Base-by-base conservation (phyloP, 2,113 vertebrate genomes). In the Percopsis transmontana region DNA sequence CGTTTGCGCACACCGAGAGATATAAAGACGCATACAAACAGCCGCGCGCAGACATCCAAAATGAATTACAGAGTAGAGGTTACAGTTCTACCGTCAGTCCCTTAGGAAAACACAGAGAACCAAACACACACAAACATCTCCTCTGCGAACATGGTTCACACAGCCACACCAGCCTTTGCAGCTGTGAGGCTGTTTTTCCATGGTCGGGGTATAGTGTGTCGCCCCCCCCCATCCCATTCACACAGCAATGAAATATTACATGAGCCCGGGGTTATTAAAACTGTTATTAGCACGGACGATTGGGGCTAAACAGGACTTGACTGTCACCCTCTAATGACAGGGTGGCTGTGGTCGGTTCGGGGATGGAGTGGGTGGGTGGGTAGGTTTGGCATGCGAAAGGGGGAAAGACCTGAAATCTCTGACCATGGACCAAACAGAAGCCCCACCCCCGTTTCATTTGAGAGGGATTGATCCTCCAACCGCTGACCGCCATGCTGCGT, bases 251-350 rank as follows among this genome's bases (percentile, higher is more conserved):
- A 92, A 92, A 89, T 91, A 90, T 89, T 77, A 79, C 86, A 83
- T 80, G 62, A 47, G 71, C 42, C 63, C 10, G n/a, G 54, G 77
- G 83, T 88, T 90, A 92, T 90, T 91, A 90, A 91, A 91, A 89
- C 85, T 86, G 80, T 88, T 89, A 89, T 90, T 90, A 91, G 72
- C 84, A 86, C 58, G 82, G 88, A 75, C 82, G 85, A 87, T 86
- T 79, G 77, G 86, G 82, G 85, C 76, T 87, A 81, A 90, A 87
- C 85, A 88, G 88, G 85, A 89, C 87, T 77, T 89, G 83, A 89
- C 85, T 90, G 87, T 90, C 88, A 85, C 87, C 72, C 70, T 33
- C 7, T 91, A 90, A 90, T 91, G 85, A 90, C 87, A 91, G 89
- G 84, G 88, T 89, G 85, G 68, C 70, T 80, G 56, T 80, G 75